A percentile compares a stretch with the other conserved stretches of the same genome.
Evolutionary conservation across 37 sponge, comb jelly and placozoan genomes (phyloP).

Genomic region (Corticium candelabrum): DNA sequence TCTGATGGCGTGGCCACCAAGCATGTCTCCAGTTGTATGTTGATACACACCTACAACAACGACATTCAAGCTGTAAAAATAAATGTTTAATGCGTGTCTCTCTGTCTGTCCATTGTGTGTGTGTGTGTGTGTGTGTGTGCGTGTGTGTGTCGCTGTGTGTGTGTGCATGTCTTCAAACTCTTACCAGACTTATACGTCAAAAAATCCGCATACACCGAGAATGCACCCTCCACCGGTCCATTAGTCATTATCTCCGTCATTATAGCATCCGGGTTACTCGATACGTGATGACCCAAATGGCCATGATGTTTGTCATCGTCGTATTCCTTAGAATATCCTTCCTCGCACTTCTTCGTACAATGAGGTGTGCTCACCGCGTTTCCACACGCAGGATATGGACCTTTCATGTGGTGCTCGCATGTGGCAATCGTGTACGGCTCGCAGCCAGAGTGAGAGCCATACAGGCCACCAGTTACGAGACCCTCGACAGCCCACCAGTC

Average conservation of each 20-base stretch:
- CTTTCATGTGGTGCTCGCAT: constrained; percentile 79
- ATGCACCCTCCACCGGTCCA: constrained; percentile 92
- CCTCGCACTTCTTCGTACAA: constrained; percentile 51
- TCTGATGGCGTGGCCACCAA: constrained; percentile 93
- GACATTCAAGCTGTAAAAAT: background rate
- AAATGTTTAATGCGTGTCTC: too few species aligned
- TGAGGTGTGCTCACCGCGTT: constrained; percentile 44
- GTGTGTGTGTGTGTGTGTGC: too few species aligned
- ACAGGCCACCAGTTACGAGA: constrained; percentile 89
- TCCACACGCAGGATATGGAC: constrained; percentile 19
- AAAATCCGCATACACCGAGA: constrained; percentile 88
- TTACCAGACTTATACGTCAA: constrained; percentile 83
- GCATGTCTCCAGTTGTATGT: constrained; percentile 31
- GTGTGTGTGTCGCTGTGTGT: too few species aligned
- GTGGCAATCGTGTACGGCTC: constrained; percentile 72
- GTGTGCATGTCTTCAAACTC: background rate
- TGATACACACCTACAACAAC: constrained; percentile 67
- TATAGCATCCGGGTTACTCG: constrained; percentile 12
- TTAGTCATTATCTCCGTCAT: constrained; percentile 95
- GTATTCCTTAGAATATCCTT: constrained; percentile 43
- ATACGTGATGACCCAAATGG: constrained; percentile 39
- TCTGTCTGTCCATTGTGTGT: too few species aligned
- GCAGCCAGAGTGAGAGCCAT: constrained; percentile 51
- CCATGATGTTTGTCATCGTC: constrained; percentile 71
- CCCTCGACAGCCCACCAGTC: constrained; percentile 24